Conservation (phyloP, 92 coral and sea anemone genomes). For the Epizoanthus stellaris region DNA sequence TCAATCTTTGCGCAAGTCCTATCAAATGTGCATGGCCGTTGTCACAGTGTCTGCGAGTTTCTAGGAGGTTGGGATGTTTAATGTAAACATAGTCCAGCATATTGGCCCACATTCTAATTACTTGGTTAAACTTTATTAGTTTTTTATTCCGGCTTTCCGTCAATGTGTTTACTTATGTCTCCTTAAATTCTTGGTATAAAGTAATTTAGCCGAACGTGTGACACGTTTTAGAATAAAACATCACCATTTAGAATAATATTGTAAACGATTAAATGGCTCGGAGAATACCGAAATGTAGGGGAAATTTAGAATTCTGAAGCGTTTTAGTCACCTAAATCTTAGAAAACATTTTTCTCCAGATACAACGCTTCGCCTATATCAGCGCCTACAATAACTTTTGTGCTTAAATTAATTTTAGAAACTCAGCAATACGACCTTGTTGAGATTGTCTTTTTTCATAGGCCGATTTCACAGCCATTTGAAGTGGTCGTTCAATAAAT, state of each 20-base stretch:
- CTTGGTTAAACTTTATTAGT: conserved; percentile 90
- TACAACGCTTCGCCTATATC: too few relatives aligned
- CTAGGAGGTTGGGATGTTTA: conserved; percentile 58
- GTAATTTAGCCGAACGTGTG: conserved; percentile 37
- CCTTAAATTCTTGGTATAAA: conserved; percentile 41
- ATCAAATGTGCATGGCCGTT: not conserved
- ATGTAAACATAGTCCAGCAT: conserved; percentile 72
- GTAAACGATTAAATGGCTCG: not conserved
- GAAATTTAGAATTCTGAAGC: too few relatives aligned
- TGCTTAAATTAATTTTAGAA: not conserved
- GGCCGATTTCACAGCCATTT: not conserved
- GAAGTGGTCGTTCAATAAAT: not conserved
- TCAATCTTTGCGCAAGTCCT: not conserved
- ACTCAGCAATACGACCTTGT: not conserved
- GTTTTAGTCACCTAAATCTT: too few relatives aligned
- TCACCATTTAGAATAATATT: not conserved
- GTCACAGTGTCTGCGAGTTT: conserved; percentile 35
- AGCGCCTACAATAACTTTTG: too few relatives aligned
- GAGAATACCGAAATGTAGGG: conserved; percentile 1
- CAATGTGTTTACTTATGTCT: conserved; percentile 69
- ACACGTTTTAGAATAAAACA: conserved; percentile 22
- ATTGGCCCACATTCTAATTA: conserved; percentile 85
- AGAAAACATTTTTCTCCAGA: too few relatives aligned
- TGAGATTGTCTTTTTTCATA: not conserved
- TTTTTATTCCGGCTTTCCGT: conserved; percentile 78